These are phyloP conservation scores for Scopus umbretta DNA, from an alignment of 2,113 vertebrate species.

Conservation along the genomic window DNA sequence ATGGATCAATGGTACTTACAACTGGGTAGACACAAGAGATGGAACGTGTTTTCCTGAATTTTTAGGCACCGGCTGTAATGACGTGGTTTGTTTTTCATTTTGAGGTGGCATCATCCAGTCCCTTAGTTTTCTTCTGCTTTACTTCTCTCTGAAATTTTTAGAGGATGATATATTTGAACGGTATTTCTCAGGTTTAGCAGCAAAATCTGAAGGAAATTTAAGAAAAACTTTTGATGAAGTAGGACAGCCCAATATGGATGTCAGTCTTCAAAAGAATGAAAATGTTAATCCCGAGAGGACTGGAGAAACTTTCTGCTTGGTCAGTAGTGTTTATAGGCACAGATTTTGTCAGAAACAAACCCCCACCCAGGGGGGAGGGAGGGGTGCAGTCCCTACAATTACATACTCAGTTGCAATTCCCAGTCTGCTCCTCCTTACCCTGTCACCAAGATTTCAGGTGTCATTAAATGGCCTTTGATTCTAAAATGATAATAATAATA, in stretches of 20 bases:
- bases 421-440: too few species aligned
- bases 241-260: not conserved
- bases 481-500: not conserved
- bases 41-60: not conserved
- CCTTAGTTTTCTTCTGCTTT: not conserved
- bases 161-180: not conserved
- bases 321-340: not conserved
- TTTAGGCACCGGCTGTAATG: not conserved
- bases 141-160: not conserved
- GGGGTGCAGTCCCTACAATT: not conserved
- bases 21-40: not conserved
- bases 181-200: not conserved
- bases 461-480: not conserved
- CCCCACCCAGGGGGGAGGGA: rapidly evolving
- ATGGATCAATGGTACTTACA: not conserved
- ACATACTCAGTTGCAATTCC: not conserved
- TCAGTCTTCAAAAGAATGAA: not conserved
- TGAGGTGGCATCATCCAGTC: not conserved
- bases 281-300: not conserved
- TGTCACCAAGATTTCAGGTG: not conserved
- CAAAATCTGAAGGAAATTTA: not conserved
- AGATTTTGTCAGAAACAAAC: not conserved
- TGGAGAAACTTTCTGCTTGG: not conserved
- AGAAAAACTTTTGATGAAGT: not conserved
- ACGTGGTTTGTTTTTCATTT: not conserved